Evolutionary conservation across 2,113 vertebrate species (phyloP).

Genomic region (Dryoscopus gambensis): DNA sequence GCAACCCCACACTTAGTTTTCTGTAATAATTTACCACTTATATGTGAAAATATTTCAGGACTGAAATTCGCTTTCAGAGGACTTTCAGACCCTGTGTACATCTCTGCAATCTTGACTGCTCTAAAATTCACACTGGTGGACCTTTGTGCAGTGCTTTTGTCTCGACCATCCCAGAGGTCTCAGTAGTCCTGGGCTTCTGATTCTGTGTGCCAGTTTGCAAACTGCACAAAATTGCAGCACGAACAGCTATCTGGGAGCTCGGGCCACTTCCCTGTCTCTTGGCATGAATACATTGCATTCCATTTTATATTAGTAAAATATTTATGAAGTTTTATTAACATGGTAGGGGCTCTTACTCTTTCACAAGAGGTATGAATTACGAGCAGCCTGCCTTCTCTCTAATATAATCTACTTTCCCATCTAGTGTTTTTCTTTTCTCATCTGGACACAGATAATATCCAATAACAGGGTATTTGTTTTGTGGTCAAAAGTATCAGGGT

Average conservation of each 20-base stretch:
- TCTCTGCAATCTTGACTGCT: not conserved
- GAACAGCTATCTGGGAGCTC: not conserved
- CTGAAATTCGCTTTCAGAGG: not conserved
- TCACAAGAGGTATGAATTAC: not conserved
- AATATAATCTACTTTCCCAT: slow-evolving; percentile 29
- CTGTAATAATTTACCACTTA: not conserved
- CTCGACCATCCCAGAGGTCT: rapidly evolving
- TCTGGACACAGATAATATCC: not conserved
- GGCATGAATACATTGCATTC: not conserved
- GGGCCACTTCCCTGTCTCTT: not conserved
- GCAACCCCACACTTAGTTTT: not conserved
- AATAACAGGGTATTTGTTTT: slow-evolving; percentile 25
- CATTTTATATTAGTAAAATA: slow-evolving; percentile 40
- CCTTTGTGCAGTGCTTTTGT: not conserved
- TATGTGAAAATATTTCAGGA: not conserved
- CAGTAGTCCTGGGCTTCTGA: not conserved
- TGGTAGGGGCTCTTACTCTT: not conserved
- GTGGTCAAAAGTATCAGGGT: not conserved
- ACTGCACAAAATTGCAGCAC: not conserved
- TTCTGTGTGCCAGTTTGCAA: not conserved
- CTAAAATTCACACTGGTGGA: not conserved
- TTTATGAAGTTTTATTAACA: slow-evolving; percentile 41
- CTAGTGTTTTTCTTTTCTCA: slow-evolving; percentile 38
- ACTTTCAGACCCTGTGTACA: not conserved
- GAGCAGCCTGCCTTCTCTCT: not conserved